These are phyloP conservation scores for Diabrotica balteata DNA, from an alignment of 2,888 invertebrate genomes.

Conservation along the genomic window DNA sequence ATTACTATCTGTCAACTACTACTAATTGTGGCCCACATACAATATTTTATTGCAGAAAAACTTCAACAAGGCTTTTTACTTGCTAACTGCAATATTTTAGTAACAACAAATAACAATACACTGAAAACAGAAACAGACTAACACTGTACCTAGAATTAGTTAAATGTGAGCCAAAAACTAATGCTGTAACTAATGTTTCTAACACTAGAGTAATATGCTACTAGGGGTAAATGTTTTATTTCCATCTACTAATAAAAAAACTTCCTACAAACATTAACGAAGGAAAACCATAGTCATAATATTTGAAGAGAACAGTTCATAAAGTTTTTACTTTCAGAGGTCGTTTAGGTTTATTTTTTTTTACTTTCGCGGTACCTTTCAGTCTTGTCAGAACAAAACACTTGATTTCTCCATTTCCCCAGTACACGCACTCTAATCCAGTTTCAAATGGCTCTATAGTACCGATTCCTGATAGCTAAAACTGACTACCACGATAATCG, in stretches of 20 bases:
- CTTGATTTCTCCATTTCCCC: too few relatives aligned
- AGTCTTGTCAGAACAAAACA: too few relatives aligned
- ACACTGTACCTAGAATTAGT: slow-evolving; percentile 32
- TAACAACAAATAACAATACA: slow-evolving; percentile 37
- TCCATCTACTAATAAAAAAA: slow-evolving; percentile 21
- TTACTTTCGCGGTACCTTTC: too few relatives aligned
- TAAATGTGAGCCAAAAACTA: slow-evolving; percentile 37
- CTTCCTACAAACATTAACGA: slow-evolving; percentile 15
- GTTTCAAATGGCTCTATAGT: too few relatives aligned
- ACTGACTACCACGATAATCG: too few relatives aligned
- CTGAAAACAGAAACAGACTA: slow-evolving; percentile 32
- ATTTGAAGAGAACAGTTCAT: too few relatives aligned
- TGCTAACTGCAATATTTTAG: slow-evolving; percentile 29
- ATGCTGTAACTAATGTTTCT: slow-evolving; percentile 33
- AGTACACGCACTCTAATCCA: too few relatives aligned
- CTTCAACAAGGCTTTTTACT: slow-evolving; percentile 36
- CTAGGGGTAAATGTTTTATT: slow-evolving; percentile 19
- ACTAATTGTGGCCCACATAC: slow-evolving; percentile 34
- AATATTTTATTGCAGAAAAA: slow-evolving; percentile 35
- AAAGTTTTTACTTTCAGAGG: too few relatives aligned
- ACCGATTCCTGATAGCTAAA: too few relatives aligned
- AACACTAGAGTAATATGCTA: slow-evolving; percentile 30
- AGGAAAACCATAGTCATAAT: not conserved
- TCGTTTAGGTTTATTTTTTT: too few relatives aligned
- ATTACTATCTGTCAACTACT: slow-evolving; percentile 23